phyloP scores from a whole-genome alignment of 2,888 invertebrate genomes.

The Plebejus anna region DNA sequence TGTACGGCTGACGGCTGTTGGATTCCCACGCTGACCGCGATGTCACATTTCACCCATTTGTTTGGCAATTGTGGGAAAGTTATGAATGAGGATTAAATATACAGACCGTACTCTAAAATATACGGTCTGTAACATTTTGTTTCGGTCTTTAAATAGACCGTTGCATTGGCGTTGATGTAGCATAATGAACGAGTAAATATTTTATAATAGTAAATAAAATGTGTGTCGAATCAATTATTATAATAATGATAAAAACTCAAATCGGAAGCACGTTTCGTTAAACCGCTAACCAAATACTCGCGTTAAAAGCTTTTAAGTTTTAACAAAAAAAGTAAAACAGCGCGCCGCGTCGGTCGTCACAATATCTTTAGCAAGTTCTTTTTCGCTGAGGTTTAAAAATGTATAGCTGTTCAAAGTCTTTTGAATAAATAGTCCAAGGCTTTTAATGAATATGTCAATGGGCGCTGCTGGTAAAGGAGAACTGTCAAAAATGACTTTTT shows the following conservation, averaged over 20 bases:
- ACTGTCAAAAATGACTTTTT: too few species aligned
- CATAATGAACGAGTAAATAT: not conserved
- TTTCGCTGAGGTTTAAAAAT: not conserved
- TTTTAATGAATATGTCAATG: too few species aligned
- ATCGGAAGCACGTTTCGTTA: conserved; percentile 18
- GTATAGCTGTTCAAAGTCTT: not conserved
- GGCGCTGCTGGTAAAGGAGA: too few species aligned
- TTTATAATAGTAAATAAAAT: not conserved
- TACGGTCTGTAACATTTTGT: not conserved
- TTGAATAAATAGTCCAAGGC: too few species aligned
- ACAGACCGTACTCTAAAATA: not conserved
- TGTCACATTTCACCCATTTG: not conserved
- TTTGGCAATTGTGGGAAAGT: not conserved
- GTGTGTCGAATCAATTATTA: not conserved
- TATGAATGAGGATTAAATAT: not conserved
- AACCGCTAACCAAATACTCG: conserved; percentile 18
- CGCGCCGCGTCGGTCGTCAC: not conserved
- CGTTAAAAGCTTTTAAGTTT: conserved; percentile 21
- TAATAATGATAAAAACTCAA: not conserved
- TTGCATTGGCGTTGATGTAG: not conserved
- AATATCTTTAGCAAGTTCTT: not conserved
- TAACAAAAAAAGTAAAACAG: not conserved
- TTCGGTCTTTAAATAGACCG: not conserved
- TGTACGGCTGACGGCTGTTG: not conserved
- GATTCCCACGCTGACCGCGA: not conserved